These are phyloP conservation scores for Xylophagus ater DNA, from an alignment of 2,888 invertebrate genomes.

Conservation along the genomic window DNA sequence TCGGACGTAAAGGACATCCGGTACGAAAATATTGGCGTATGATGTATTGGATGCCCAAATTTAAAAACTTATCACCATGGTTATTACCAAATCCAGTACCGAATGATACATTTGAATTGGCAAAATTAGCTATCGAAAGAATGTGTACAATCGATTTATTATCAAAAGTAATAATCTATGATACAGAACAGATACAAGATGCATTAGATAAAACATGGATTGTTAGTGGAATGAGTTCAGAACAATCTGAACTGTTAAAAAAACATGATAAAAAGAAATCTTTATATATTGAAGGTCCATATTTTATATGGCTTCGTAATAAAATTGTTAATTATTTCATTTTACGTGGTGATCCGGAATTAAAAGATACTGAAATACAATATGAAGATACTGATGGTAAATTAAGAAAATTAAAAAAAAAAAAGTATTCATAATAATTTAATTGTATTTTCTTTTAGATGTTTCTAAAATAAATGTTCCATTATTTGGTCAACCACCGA, in stretches of 20 bases:
- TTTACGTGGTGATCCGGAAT: constrained; percentile 53
- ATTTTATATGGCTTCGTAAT: constrained; percentile 64
- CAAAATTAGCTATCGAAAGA: constrained; percentile 68
- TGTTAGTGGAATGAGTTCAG: constrained; percentile 71
- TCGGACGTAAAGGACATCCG: constrained; percentile 66
- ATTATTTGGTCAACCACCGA: constrained; percentile 39
- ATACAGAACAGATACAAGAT: constrained; percentile 62
- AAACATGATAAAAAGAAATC: constrained; percentile 49
- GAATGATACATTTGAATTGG: constrained; percentile 61
- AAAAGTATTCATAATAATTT: constrained; percentile 8
- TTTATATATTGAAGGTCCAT: constrained; percentile 80
- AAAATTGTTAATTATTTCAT: constrained; percentile 73
- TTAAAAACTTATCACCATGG: constrained; percentile 83
- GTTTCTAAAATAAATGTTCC: constrained; percentile 56
- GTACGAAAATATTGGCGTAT: constrained; percentile 66
- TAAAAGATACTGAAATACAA: constrained; percentile 39
- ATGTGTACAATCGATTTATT: constrained; percentile 74
- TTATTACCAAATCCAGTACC: constrained; percentile 68
- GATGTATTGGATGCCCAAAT: constrained; percentile 91
- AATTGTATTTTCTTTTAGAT: constrained; percentile 42
- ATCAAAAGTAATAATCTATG: constrained; percentile 51
- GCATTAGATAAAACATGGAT: constrained; percentile 85
- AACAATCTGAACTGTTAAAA: constrained; percentile 57
- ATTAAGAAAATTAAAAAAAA: constrained; percentile 4
- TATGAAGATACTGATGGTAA: constrained; percentile 57